Evolutionary conservation across 2,113 vertebrate genomes (phyloP).

Genomic region (Elaphurus davidianus): DNA sequence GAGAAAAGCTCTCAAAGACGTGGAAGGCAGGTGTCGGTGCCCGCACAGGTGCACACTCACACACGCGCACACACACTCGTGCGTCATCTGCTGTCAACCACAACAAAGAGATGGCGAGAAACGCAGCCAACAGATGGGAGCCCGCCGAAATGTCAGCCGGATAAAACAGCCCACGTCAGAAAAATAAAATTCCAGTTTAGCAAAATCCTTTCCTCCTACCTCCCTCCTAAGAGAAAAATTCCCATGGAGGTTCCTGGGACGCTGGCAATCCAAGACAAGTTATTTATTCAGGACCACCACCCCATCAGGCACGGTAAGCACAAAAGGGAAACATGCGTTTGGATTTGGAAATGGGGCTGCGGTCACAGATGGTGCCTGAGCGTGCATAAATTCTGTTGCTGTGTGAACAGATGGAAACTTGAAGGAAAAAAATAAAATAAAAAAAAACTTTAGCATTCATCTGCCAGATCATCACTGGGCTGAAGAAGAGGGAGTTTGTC

Average conservation of each 20-base stretch:
- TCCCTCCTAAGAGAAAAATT: background rate
- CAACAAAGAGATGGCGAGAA: background rate
- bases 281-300: conserved; percentile 38
- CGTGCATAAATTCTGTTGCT: conserved; percentile 61
- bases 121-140: background rate
- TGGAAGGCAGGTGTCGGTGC: fast-evolving
- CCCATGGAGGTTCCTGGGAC: background rate
- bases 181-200: background rate
- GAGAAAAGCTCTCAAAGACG: background rate
- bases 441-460: conserved; percentile 11
- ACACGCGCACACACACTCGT: fast-evolving
- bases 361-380: conserved; percentile 70
- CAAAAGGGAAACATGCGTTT: conserved; percentile 18
- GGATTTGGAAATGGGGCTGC: conserved; percentile 45
- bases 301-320: conserved; percentile 32
- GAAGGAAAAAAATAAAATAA: conserved; percentile 16
- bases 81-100: background rate
- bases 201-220: background rate
- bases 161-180: background rate
- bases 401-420: conserved; percentile 73
- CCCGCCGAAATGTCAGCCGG: background rate
- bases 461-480: background rate
- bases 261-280: background rate
- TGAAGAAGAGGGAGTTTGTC: background rate
- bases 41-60: too few relatives aligned